Percentiles rank a stretch among this genome's conserved stretches.
Evolutionary conservation across 2,888 invertebrate species (phyloP).

Genomic region (Diachrysia chrysitis): DNA sequence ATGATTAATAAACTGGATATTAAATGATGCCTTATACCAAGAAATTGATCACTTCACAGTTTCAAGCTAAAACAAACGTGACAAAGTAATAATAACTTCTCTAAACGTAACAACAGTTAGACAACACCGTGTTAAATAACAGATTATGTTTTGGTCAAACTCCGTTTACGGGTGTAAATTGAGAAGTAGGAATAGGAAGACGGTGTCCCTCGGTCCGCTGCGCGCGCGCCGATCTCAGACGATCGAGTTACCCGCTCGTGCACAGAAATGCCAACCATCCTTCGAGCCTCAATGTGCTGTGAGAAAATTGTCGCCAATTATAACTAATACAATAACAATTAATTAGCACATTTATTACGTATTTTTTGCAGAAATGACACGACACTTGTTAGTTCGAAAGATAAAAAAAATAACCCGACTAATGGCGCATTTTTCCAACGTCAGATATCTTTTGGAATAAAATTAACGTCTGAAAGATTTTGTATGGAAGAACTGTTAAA

Average conservation of each 20-base stretch:
- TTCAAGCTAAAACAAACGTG: not conserved
- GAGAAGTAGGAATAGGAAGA: conserved; percentile 86
- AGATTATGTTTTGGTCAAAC: conserved; percentile 77
- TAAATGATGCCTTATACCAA: no score
- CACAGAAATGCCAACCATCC: conserved; percentile 61
- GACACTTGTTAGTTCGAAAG: no score
- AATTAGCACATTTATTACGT: conserved; percentile 34
- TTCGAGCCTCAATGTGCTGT: conserved; percentile 48
- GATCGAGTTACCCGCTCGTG: conserved; percentile 75
- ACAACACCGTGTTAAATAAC: conserved; percentile 73
- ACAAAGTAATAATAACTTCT: not conserved
- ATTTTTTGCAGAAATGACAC: conserved; percentile 18
- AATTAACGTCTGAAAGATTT: no score
- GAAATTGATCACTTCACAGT: no score
- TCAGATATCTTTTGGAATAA: no score
- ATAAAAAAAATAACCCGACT: no score
- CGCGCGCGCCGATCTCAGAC: conserved; percentile 83
- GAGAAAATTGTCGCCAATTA: conserved; percentile 52
- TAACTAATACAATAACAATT: not conserved
- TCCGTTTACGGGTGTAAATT: conserved; percentile 80
- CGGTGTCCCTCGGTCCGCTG: conserved; percentile 76
- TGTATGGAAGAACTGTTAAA: no score
- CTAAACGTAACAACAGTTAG: conserved; percentile 31
- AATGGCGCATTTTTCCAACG: no score
- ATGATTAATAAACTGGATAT: no score